Evolutionary conservation across 2,888 invertebrate genomes (phyloP).

Genomic region (Branchipolynoe longqiensis): DNA sequence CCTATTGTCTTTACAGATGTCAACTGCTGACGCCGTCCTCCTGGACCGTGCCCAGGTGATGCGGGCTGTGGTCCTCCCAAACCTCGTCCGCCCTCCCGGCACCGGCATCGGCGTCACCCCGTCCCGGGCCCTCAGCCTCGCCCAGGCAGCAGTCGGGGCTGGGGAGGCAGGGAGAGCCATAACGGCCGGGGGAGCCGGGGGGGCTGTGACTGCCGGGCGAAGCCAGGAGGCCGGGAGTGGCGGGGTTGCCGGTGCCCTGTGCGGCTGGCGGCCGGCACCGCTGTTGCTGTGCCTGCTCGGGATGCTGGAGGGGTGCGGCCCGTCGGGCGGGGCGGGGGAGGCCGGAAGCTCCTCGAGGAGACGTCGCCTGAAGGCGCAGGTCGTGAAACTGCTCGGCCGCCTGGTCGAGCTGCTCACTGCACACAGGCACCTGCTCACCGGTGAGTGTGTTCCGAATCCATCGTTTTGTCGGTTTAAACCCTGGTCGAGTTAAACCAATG

Average conservation of each 20-base stretch:
- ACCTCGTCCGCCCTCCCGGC: slow-evolving; percentile 1
- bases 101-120: background rate
- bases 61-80: background rate
- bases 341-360: no score
- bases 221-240: no score
- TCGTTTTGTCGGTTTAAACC: no score
- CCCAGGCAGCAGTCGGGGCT: background rate
- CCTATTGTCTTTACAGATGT: background rate
- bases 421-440: background rate
- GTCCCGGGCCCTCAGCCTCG: background rate
- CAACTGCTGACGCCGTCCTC: background rate
- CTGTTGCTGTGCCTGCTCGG: background rate
- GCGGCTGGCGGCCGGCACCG: slow-evolving; percentile 2
- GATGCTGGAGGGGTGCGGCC: slow-evolving; percentile 19
- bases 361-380: background rate
- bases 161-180: no score
- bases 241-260: no score
- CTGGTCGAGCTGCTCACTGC: background rate
- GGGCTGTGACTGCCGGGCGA: no score
- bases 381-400: background rate
- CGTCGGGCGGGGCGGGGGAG: background rate
- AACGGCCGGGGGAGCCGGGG: background rate
- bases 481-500: no score
- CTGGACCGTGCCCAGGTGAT: background rate
- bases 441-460: background rate